Evolutionary conservation across 2,888 invertebrate species (phyloP), one percentile per base, ranked within the genome.

Genomic region (Drepanosiphum platanoidis): DNA sequence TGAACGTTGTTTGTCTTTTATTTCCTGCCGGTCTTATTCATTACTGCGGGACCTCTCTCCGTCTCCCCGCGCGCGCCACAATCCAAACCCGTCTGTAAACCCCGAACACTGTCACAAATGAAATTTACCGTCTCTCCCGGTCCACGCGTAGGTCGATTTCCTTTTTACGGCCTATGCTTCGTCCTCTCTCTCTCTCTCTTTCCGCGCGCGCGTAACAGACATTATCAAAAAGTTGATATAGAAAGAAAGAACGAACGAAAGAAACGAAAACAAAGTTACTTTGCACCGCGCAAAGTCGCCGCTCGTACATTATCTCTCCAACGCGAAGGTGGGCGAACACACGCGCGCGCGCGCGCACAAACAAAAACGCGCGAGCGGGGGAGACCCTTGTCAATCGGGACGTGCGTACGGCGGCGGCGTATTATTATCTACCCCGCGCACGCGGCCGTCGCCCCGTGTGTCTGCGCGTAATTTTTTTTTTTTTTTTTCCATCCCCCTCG

Each of bases 1-100:
- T 30, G 58, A 81, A 1, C 70, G 71, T 81, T 71, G 58, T 81
- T 81, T 58, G 70, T 71, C 81, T 71, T 81, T 71, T 58, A 58
- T 81, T 71, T 71, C 52, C 70, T 81, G 36, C 58, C 27, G 52
- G 70, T 58, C 36, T 81, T 71, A 81, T 81, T 71, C 80, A 58
- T 81, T 71, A 71, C 70, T 27, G 30, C 22, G 36, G 30, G 27
- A 3, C 22, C 42, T 11, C 18, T 22, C 36, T 22, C n/a, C n/a
- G 30, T 18, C 22, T 4, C 27, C 61, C 70, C 15, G 39, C 72
- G 9, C 9, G 18, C 27, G 1, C 61, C 27, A 30, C 27, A 9
- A n/a, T n/a, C n/a, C n/a, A n/a, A n/a, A n/a, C n/a, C n/a, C n/a
- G n/a, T 70, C 18, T 22, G 22, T 39, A 18, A 3, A 8, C 70